Conservation (phyloP, 2,113 vertebrate species). For the Thunnus thynnus region DNA sequence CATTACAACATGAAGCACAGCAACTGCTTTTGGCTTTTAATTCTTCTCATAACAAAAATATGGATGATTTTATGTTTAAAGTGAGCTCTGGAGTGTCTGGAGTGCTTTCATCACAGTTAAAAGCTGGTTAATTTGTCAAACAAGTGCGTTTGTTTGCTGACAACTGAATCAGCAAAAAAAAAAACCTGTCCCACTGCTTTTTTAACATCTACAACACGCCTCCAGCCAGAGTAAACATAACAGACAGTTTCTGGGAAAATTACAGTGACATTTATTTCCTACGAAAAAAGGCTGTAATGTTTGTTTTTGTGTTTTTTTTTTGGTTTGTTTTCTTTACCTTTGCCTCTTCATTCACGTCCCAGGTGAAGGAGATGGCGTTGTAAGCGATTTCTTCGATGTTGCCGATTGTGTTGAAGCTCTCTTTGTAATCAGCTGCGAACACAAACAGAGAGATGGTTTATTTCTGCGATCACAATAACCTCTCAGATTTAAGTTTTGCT, state of each 20-base stretch:
- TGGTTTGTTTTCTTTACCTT: constrained; percentile 87
- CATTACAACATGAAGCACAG: not conserved
- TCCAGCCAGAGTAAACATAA: constrained; percentile 56
- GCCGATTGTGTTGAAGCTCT: constrained; percentile 97
- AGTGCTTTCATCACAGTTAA: constrained; percentile 35
- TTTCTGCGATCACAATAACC: not conserved
- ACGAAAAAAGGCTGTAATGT: not conserved
- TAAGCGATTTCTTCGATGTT: constrained; percentile 99
- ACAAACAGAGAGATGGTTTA: constrained; percentile 11
- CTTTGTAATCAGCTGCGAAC: constrained; percentile 95
- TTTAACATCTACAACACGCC: constrained; percentile 48
- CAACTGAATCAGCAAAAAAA: constrained; percentile 66
- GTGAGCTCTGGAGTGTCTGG: not conserved
- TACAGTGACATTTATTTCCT: constrained; percentile 34
- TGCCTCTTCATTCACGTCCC: constrained; percentile 98
- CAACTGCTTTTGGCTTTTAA: not conserved
- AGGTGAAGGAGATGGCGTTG: constrained; percentile 98
- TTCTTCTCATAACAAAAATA: not conserved
- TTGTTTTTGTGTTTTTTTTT: not conserved
- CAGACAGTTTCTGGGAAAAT: constrained; percentile 56
- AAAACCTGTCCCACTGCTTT: constrained; percentile 73
- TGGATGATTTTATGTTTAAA: not conserved
- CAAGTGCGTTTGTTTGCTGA: constrained; percentile 69
- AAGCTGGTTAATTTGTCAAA: constrained; percentile 31
- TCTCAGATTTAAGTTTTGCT: not conserved